These are phyloP conservation scores for Myotis lucifugus DNA, from an alignment of 2,113 vertebrate genomes.

Conservation along the genomic window DNA sequence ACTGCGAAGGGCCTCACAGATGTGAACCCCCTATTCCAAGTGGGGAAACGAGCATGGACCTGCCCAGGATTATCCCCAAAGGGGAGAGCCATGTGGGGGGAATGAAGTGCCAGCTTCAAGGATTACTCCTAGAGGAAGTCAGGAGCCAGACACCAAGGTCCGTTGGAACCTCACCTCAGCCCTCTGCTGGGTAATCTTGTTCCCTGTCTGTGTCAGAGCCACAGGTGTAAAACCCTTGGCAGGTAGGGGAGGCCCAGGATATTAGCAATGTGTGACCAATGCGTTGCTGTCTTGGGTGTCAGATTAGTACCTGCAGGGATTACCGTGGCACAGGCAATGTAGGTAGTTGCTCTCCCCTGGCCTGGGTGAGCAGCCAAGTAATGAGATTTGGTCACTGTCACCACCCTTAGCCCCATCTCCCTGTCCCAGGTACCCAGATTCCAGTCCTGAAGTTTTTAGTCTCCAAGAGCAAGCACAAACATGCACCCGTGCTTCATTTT, in stretches of 20 bases:
- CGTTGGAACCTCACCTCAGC: not conserved
- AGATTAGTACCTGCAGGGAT: too few relatives aligned
- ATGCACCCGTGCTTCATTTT: not conserved
- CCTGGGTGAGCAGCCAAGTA: not conserved
- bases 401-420: not conserved
- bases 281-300: not conserved
- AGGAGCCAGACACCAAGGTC: not conserved
- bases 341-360: not conserved
- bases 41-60: not conserved
- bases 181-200: not conserved
- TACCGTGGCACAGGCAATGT: not conserved
- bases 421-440: not conserved
- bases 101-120: not conserved
- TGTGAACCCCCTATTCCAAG: not conserved
- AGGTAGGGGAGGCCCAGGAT: not conserved
- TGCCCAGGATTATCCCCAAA: not conserved
- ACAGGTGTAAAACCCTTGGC: not conserved
- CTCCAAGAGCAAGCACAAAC: not conserved
- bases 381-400: not conserved
- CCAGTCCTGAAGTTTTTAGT: not conserved
- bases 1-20: not conserved
- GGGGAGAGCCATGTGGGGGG: not conserved
- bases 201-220: not conserved
- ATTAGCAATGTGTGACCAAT: not conserved
- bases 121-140: not conserved